A percentile compares a stretch with the other conserved stretches of the same genome.
phyloP scores from a whole-genome alignment of 2,888 invertebrate species.

The Nezara viridula region DNA sequence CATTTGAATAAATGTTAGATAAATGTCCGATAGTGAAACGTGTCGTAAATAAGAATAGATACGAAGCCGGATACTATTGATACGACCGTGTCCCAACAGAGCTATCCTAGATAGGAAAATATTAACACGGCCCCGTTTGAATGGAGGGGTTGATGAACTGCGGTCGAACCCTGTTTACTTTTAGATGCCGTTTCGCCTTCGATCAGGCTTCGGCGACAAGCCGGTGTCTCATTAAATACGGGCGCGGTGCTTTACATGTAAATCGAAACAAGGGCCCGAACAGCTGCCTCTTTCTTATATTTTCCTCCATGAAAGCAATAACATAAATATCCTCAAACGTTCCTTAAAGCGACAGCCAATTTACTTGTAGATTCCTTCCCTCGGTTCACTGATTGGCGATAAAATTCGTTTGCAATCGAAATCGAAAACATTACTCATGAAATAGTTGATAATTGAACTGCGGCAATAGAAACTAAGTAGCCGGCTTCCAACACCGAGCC shows the following conservation, averaged over 20 bases:
- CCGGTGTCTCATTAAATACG: conserved; percentile 19
- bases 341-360: conserved; percentile 18
- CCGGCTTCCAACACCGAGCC: background rate
- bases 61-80: too few relatives aligned
- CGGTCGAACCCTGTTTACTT: background rate
- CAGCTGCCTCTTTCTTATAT: conserved; percentile 37
- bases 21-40: too few relatives aligned
- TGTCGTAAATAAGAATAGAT: too few relatives aligned
- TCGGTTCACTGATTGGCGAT: background rate
- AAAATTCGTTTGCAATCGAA: background rate
- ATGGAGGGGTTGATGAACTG: background rate
- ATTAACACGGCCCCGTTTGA: background rate
- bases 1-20: too few relatives aligned
- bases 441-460: background rate
- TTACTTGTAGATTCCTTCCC: background rate
- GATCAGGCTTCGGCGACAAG: background rate
- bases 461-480: background rate
- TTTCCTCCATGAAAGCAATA: background rate
- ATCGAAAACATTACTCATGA: background rate
- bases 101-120: background rate
- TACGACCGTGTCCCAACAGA: too few relatives aligned
- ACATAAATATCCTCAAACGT: conserved; percentile 6
- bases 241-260: conserved; percentile 30
- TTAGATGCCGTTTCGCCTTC: conserved; percentile 8
- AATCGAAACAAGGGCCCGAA: conserved; percentile 16